Base-by-base conservation (phyloP, 64 coral and sea anemone genomes). In the Pocillopora verrucosa region DNA sequence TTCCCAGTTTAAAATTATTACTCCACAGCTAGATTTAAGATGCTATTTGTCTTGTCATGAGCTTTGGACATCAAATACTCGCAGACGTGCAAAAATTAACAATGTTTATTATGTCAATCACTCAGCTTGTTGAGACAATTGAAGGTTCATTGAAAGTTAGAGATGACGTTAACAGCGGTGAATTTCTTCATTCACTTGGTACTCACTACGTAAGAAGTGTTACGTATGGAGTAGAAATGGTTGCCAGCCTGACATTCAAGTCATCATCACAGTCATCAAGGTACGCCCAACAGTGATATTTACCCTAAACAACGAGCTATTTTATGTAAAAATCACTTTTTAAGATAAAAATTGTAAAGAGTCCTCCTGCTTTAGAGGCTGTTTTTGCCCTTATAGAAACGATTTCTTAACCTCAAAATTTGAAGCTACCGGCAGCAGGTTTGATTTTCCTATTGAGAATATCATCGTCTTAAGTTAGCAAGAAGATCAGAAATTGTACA, bases 181-280 rank as follows among this genome's bases (percentile, higher is more conserved):
- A 77, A 77, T 19, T 57, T 19, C 45, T 2, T 22, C 17, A 75
- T 3, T 2, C 11, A 34, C 0, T 87, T 13, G 85, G 85, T 34
- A 75, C 70, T 26, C 85, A 87, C 56, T 87, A 87, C 59, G 69
- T 75, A 2, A 45, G 85, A 1, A 87, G 85, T 58, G 69, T 87
- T 25, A 34, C 59, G 4, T 87, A 87, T 26, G 85, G 85, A 2
- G 85, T 22, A 13, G 85, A 87, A 69, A 87, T 87, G 69, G 85
- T 75, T 1, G 85, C 85, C 24, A 87, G 85, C 51, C 68, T 87
- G 14, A 87, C 73, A 75, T 30, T 87, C 5, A 87, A 74, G 85
- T 34, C 68, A 0, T 87, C 85, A 7, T 60, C 70, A 58, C 34
- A 15, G 11, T 10, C 19, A 30, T 65, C 41, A 87, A 87, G 20